Percentiles rank a stretch among this genome's conserved stretches.
phyloP scores from a whole-genome alignment of 2,888 invertebrate genomes.

The Scelioninae gen. 1 region DNA sequence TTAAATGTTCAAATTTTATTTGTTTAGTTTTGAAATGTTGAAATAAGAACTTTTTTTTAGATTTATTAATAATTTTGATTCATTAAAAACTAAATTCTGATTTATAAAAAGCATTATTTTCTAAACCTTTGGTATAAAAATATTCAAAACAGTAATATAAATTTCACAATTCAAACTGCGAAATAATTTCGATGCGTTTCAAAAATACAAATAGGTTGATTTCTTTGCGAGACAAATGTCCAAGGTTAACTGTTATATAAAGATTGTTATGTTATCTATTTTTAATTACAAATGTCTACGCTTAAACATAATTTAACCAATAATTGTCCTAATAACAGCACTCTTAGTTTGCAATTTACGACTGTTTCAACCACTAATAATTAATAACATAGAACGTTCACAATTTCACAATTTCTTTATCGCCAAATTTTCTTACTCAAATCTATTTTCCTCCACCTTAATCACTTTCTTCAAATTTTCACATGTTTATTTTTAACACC shows the following conservation, averaged over 20 bases:
- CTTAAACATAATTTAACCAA: conserved; percentile 8
- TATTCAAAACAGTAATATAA: conserved; percentile 1
- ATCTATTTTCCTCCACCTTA: not conserved
- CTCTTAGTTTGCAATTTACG: conserved; percentile 15
- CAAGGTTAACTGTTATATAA: conserved; percentile 25
- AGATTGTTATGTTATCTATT: conserved; percentile 31
- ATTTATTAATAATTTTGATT: no score
- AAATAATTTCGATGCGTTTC: conserved; percentile 25
- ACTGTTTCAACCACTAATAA: conserved; percentile 3
- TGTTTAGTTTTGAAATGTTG: no score
- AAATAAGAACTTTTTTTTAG: no score
- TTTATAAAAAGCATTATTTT: no score
- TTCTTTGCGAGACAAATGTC: conserved; percentile 26
- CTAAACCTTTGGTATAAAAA: not conserved
- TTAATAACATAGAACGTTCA: conserved; percentile 13
- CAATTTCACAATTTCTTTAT: not conserved
- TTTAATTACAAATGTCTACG: conserved; percentile 31
- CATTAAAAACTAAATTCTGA: no score
- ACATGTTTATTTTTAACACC: not conserved
- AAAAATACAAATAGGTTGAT: conserved; percentile 26
- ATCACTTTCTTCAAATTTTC: conserved; percentile 1
- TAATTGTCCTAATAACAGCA: conserved; percentile 14
- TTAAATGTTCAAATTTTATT: no score
- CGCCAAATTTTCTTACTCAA: not conserved
- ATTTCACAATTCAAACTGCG: conserved; percentile 22